phyloP scores from a whole-genome alignment of 2,888 invertebrate species.

The Thera britannica region DNA sequence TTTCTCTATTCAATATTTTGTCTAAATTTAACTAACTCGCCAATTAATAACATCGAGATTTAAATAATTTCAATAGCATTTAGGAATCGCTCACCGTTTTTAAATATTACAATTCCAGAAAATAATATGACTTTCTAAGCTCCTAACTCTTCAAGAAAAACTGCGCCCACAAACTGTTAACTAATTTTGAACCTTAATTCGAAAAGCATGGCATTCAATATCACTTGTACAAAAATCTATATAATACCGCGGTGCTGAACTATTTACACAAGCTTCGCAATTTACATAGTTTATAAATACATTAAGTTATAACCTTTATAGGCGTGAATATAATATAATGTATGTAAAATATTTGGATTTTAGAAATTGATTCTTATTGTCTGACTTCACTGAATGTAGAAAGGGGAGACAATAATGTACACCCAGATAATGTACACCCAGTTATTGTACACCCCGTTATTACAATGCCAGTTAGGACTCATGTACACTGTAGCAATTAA shows the following conservation, averaged over 20 bases:
- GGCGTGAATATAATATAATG: constrained; percentile 4
- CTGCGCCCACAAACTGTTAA: constrained; percentile 8
- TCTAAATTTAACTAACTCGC: not conserved
- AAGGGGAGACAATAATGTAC: no score
- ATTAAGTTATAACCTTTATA: not conserved
- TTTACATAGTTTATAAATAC: constrained; percentile 22
- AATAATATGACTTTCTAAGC: not conserved
- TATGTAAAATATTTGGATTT: constrained; percentile 14
- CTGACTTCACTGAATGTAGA: not conserved
- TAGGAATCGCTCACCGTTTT: constrained; percentile 23
- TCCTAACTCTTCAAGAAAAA: not conserved
- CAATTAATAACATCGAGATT: not conserved
- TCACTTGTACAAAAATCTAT: constrained; percentile 24
- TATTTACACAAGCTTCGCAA: constrained; percentile 38
- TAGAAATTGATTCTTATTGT: constrained; percentile 19
- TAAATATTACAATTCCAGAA: not conserved
- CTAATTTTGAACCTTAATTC: constrained; percentile 14
- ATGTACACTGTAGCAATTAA: not conserved
- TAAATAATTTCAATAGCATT: not conserved
- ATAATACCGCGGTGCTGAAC: constrained; percentile 37
- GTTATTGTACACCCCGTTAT: no score
- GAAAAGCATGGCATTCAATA: constrained; percentile 19
- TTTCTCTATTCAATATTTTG: not conserved
- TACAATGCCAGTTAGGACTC: not conserved
- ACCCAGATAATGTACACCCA: no score